Evolutionary conservation across 2,113 vertebrate species (phyloP), one percentile per base, ranked within the genome.

Genomic region (Numida meleagris): DNA sequence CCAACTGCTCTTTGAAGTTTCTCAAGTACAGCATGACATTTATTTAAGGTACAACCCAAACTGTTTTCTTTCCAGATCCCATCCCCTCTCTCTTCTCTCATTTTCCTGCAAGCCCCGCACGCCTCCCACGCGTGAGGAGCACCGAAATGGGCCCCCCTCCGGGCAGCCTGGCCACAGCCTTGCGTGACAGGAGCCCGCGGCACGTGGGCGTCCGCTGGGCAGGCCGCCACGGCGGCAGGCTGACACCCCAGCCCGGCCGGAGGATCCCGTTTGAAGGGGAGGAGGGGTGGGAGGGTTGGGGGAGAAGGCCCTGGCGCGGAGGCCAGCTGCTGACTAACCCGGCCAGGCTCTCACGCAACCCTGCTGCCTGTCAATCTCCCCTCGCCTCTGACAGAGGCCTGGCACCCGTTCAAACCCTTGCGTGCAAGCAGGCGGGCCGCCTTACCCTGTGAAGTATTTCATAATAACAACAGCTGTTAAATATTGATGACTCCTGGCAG

Each of bases 391-490:
- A 99, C 98, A 98, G 97, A 76, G 96, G 43, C 94, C 96, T 99
- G 98, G 99, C 98, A 33, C 92, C 51, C 57, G 40, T 98, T 98
- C 98, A 99, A 98, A 90, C 97, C 98, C 97, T 99, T 99, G 99
- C 99, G 99, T 99, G 99, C 98, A 98, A 99, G 97, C 98, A 96
- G 96, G 96, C 97, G 95, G 98, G 98, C 98, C 98, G 93, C 98
- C 97, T 98, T 98, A 98, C 98, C 98, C 98, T 98, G 98, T 98
- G 98, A 99, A 99, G 98, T 98, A 98, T 98, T 98, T 99, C 98
- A 98, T 98, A 99, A 99, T 98, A 99, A 98, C 98, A 99, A 98
- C 98, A 99, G 98, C 98, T 99, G 99, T 99, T 99, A 99, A 99
- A 99, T 99, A 99, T 99, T 99, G 98, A 99, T 99, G 98, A 99